Percentiles rank a stretch among this genome's conserved stretches.
Evolutionary conservation across 2,113 vertebrate genomes (phyloP).

Genomic region (Myanophis thanlyinensis): DNA sequence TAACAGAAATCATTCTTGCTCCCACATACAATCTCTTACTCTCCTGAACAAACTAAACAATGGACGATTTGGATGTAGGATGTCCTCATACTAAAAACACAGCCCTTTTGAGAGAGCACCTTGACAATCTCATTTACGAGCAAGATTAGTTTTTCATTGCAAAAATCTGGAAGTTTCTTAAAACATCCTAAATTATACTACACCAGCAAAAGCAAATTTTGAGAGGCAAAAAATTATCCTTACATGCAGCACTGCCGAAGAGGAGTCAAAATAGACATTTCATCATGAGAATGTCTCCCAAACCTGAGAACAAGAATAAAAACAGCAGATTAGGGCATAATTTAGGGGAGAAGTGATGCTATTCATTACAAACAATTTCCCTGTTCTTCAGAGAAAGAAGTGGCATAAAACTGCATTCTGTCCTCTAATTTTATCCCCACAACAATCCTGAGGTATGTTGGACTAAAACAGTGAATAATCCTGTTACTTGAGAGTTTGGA

Average conservation of each 20-base stretch:
- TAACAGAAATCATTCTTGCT: not conserved
- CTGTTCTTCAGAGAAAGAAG: not conserved
- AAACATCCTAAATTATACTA: not conserved
- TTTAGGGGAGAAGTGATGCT: not conserved
- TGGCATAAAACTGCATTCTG: not conserved
- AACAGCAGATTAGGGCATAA: not conserved
- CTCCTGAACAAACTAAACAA: not conserved
- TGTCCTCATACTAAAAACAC: not conserved
- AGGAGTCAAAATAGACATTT: constrained; percentile 78
- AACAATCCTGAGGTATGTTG: not conserved
- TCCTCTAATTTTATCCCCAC: not conserved
- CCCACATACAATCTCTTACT: not conserved
- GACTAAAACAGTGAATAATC: not conserved
- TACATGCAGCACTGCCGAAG: constrained; percentile 83
- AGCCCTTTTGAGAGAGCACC: not conserved
- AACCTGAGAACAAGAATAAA: constrained; percentile 67
- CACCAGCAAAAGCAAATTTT: accelerated
- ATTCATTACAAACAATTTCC: not conserved
- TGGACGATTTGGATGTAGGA: no score
- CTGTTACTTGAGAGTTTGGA: not conserved
- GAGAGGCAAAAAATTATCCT: accelerated
- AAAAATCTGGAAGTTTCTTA: not conserved
- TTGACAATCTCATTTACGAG: not conserved
- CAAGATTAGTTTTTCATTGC: not conserved
- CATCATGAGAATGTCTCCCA: constrained; percentile 79